These are phyloP conservation scores for Trissolcus japonicus DNA, from an alignment of 2,888 invertebrate genomes.

Conservation along the genomic window DNA sequence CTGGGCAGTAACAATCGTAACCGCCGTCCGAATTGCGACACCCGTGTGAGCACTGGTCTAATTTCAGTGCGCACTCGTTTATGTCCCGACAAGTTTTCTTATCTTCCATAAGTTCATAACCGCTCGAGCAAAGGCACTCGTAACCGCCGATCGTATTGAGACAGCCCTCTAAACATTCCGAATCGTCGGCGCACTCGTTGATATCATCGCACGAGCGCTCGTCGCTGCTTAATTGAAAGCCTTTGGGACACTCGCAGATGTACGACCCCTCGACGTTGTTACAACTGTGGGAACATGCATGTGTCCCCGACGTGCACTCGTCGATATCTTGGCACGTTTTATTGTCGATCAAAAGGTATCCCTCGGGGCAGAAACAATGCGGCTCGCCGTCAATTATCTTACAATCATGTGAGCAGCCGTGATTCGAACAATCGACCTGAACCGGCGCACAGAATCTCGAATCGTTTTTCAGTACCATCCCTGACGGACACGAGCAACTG, in stretches of 20 bases:
- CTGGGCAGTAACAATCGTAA: constrained; percentile 77
- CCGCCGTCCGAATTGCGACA: constrained; percentile 75
- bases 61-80: constrained; percentile 74
- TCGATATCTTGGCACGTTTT: constrained; percentile 73
- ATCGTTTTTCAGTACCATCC: constrained; percentile 70
- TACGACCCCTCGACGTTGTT: constrained; percentile 78
- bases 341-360: constrained; percentile 77
- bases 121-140: constrained; percentile 77
- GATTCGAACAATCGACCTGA: constrained; percentile 66
- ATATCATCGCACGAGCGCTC: constrained; percentile 71
- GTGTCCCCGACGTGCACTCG: constrained; percentile 71
- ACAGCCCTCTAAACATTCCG: constrained; percentile 73
- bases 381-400: constrained; percentile 70
- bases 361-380: constrained; percentile 76
- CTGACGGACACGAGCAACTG: constrained; percentile 77
- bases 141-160: constrained; percentile 78
- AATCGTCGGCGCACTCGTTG: constrained; percentile 70
- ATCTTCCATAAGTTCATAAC: constrained; percentile 71
- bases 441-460: constrained; percentile 65
- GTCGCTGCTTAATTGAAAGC: constrained; percentile 69
- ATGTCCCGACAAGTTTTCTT: constrained; percentile 75
- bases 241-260: constrained; percentile 79
- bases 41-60: constrained; percentile 66
- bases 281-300: constrained; percentile 79
- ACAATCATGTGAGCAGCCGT: constrained; percentile 74